phyloP scores from a whole-genome alignment of 2,888 invertebrate genomes.

The Pimpla rufipes region DNA sequence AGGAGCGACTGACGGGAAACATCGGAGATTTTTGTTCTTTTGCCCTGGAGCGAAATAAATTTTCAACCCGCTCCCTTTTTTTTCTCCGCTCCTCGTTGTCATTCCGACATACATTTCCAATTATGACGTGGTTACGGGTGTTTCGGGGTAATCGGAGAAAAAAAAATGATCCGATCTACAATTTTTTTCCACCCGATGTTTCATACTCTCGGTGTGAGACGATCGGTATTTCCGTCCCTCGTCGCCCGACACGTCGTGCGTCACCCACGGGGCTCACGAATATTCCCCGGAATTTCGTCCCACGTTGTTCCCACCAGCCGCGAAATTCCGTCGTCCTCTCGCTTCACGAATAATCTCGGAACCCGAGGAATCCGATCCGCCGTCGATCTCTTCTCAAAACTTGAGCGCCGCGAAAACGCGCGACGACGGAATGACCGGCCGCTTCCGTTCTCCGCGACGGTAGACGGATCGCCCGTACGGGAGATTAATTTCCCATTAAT shows the following conservation, averaged over 20 bases:
- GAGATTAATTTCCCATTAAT: slow-evolving; percentile 66
- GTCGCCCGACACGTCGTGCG: slow-evolving; percentile 73
- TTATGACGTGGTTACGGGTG: background rate
- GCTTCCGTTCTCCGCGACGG: slow-evolving; percentile 29
- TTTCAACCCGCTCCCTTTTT: background rate
- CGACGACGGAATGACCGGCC: background rate
- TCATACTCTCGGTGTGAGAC: slow-evolving; percentile 52
- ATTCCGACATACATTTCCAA: too few species aligned
- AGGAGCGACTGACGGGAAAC: background rate
- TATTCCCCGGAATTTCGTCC: slow-evolving; percentile 70
- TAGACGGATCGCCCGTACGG: slow-evolving; percentile 47
- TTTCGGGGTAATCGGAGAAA: background rate
- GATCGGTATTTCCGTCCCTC: slow-evolving; percentile 78
- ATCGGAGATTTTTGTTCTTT: background rate
- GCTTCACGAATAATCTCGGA: slow-evolving; percentile 36
- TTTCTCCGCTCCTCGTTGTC: background rate
- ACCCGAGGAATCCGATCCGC: slow-evolving; percentile 18
- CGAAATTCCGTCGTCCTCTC: slow-evolving; percentile 20
- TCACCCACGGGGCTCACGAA: slow-evolving; percentile 76
- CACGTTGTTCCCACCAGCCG: slow-evolving; percentile 19
- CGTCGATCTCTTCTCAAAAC: slow-evolving; percentile 1
- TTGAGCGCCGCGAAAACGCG: slow-evolving; percentile 7
- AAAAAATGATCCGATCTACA: too few species aligned
- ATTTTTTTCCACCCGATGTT: background rate
- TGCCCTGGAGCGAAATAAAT: background rate